Percentiles rank a stretch among this genome's conserved stretches.
Conservation (phyloP, 2,113 vertebrate genomes). For the Paradisaea rubra region DNA sequence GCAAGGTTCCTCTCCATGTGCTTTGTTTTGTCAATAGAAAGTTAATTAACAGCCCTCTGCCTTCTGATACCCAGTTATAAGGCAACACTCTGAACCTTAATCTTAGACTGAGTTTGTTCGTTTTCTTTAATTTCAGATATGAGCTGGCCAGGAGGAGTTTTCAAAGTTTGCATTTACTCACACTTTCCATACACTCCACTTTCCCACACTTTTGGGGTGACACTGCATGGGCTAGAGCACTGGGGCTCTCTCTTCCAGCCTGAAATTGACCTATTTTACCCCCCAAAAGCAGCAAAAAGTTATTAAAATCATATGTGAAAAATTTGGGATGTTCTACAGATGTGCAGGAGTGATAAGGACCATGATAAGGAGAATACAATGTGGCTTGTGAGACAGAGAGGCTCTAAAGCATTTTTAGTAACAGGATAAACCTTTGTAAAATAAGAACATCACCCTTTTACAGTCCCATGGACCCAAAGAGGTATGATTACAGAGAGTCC, state of each 20-base stretch:
- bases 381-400: neutral
- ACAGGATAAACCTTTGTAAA: neutral
- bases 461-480: neutral
- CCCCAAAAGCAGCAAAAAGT: neutral
- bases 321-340: neutral
- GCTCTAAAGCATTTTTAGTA: neutral
- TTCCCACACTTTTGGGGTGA: neutral
- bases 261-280: neutral
- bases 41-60: constrained; percentile 54
- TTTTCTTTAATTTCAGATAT: neutral
- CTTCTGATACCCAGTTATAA: constrained; percentile 7
- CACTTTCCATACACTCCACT: neutral
- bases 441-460: neutral
- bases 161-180: neutral
- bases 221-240: neutral
- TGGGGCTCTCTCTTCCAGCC: neutral
- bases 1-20: neutral
- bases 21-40: constrained; percentile 42
- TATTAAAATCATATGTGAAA: neutral
- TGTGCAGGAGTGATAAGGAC: neutral
- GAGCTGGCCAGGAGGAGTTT: neutral
- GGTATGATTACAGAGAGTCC: neutral
- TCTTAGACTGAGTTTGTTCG: neutral
- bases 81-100: neutral
- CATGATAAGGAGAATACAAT: neutral